Evolutionary conservation across 2,113 vertebrate species (phyloP).

Genomic region (Lonchura striata): DNA sequence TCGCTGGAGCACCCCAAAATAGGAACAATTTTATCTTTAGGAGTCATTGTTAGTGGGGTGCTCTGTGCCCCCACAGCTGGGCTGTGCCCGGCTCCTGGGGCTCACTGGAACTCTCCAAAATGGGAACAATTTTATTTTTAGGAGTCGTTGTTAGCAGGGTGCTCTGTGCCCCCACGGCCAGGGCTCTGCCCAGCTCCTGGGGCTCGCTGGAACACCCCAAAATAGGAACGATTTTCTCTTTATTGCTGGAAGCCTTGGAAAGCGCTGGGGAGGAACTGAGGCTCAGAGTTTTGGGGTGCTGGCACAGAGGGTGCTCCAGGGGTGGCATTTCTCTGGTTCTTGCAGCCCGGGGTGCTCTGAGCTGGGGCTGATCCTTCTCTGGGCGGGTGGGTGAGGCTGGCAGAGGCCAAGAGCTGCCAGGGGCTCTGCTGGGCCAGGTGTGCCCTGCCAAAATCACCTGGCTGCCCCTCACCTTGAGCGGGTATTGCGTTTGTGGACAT

Average conservation of each 20-base stretch:
- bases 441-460: not conserved
- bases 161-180: not conserved
- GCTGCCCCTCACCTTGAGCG: accelerated
- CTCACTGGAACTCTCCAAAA: not conserved
- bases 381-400: not conserved
- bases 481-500: accelerated
- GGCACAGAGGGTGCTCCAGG: not conserved
- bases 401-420: not conserved
- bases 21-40: no score
- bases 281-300: not conserved
- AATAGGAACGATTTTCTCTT: not conserved
- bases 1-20: no score
- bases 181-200: not conserved
- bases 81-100: not conserved
- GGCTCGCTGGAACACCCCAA: not conserved
- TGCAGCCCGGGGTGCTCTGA: not conserved
- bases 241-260: not conserved
- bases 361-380: not conserved
- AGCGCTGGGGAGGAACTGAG: accelerated
- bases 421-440: not conserved
- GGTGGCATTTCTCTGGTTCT: not conserved
- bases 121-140: accelerated
- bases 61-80: not conserved
- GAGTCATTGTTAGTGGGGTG: no score
- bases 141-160: not conserved